These are phyloP conservation scores for Dicaeum eximium DNA, from an alignment of 2,113 vertebrate genomes.

Conservation along the genomic window DNA sequence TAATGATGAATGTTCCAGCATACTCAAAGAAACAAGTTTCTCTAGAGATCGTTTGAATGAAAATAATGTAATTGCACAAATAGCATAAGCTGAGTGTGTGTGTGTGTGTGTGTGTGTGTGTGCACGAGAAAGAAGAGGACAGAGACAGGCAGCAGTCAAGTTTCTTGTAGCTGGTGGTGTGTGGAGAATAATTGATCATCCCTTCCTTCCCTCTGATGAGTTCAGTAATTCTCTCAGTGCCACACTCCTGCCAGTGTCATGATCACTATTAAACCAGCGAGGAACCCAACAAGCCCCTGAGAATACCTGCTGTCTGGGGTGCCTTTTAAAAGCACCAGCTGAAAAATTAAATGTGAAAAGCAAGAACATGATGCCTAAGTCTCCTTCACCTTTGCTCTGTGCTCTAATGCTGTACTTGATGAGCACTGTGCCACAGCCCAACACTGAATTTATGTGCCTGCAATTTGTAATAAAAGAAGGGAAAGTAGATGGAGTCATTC, in stretches of 20 bases:
- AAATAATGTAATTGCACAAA: slow-evolving; percentile 66
- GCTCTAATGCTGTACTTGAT: background rate
- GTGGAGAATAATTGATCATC: slow-evolving; percentile 73
- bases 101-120: background rate
- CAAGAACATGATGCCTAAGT: slow-evolving; percentile 40
- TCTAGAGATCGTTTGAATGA: slow-evolving; percentile 55
- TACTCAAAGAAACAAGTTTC: slow-evolving; percentile 40
- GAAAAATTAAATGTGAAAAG: slow-evolving; percentile 70
- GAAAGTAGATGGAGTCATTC: background rate
- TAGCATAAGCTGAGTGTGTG: background rate
- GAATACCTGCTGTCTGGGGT: slow-evolving; percentile 29
- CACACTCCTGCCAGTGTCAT: slow-evolving; percentile 33
- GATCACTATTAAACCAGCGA: slow-evolving; percentile 55
- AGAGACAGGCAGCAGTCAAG: slow-evolving; percentile 23
- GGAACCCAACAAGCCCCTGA: slow-evolving; percentile 28
- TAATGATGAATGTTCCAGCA: slow-evolving; percentile 34
- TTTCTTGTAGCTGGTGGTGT: slow-evolving; percentile 30
- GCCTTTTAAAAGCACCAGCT: slow-evolving; percentile 53
- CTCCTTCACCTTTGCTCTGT: slow-evolving; percentile 25
- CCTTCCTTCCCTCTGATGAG: slow-evolving; percentile 15
- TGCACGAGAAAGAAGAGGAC: background rate
- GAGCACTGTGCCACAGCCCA: background rate
- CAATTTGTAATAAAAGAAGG: background rate
- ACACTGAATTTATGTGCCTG: background rate
- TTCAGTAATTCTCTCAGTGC: slow-evolving; percentile 69